Evolutionary conservation across 2,888 invertebrate species (phyloP).

Genomic region (Lithophane semibrunnea): DNA sequence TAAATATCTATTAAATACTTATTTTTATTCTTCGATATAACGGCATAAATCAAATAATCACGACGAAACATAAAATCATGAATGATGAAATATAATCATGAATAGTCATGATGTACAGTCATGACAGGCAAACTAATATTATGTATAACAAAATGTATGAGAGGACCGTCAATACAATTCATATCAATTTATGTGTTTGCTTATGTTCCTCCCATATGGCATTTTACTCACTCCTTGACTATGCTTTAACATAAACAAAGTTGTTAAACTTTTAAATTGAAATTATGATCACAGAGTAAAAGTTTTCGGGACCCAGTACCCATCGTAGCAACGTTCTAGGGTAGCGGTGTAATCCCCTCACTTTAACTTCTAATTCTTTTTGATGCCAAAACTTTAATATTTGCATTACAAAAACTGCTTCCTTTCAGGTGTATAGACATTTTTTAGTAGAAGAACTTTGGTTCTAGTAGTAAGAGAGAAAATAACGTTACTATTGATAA

Average conservation of each 20-base stretch:
- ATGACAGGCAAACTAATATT: not conserved
- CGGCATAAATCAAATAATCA: no score
- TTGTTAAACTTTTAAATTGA: constrained; percentile 81
- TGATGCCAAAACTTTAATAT: constrained; percentile 55
- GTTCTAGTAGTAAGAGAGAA: not conserved
- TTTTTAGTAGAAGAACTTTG: not conserved
- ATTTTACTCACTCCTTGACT: constrained; percentile 69
- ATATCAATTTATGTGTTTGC: constrained; percentile 39
- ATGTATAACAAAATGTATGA: not conserved
- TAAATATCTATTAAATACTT: not conserved
- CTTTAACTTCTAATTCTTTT: constrained; percentile 58
- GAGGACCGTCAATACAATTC: not conserved
- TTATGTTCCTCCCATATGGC: constrained; percentile 51
- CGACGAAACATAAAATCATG: no score
- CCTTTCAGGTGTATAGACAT: constrained; percentile 1
- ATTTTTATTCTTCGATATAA: no score
- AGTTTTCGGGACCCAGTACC: constrained; percentile 72
- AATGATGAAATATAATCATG: no score
- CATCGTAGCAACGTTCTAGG: constrained; percentile 59
- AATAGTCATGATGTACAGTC: no score
- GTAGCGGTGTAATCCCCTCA: constrained; percentile 65
- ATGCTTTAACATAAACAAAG: constrained; percentile 74
- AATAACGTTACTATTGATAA: not conserved
- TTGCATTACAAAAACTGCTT: constrained; percentile 37
- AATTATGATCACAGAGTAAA: constrained; percentile 79